These are phyloP conservation scores for Entomyzon cyanotis DNA, from an alignment of 2,113 vertebrate genomes.

Conservation along the genomic window DNA sequence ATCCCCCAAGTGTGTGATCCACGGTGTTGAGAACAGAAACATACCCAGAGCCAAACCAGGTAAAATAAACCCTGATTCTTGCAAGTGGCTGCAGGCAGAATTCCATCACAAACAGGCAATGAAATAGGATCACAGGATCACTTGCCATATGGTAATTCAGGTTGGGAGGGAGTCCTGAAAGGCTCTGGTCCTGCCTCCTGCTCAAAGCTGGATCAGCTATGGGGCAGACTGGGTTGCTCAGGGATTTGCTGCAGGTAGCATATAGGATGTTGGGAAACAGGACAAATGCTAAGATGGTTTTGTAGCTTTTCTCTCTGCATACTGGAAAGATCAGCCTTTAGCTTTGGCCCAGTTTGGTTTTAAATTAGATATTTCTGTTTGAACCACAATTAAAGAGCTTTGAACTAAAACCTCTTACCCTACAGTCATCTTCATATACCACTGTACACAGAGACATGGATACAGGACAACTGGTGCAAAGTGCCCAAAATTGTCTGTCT, in stretches of 20 bases:
- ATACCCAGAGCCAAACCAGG: neutral
- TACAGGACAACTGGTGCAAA: neutral
- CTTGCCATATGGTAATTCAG: neutral
- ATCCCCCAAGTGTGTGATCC: neutral
- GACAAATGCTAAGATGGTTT: neutral
- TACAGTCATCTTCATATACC: neutral
- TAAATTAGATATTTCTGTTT: neutral
- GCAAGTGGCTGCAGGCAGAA: neutral
- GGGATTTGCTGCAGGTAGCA: neutral
- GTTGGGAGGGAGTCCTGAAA: neutral
- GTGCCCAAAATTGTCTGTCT: neutral
- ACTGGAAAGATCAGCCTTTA: neutral
- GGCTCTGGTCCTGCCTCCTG: neutral
- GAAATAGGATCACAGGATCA: neutral
- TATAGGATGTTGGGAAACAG: neutral
- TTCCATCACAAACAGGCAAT: neutral
- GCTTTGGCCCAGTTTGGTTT: neutral
- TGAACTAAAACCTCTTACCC: neutral
- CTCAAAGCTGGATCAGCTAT: neutral
- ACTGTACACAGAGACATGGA: neutral
- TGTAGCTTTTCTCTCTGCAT: neutral
- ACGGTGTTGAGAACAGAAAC: neutral
- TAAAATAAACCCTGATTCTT: neutral
- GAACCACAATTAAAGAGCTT: neutral
- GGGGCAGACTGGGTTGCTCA: neutral